Conservation (phyloP, 2,797 vertebrate species). For the Okamejei kenojei region DNA sequence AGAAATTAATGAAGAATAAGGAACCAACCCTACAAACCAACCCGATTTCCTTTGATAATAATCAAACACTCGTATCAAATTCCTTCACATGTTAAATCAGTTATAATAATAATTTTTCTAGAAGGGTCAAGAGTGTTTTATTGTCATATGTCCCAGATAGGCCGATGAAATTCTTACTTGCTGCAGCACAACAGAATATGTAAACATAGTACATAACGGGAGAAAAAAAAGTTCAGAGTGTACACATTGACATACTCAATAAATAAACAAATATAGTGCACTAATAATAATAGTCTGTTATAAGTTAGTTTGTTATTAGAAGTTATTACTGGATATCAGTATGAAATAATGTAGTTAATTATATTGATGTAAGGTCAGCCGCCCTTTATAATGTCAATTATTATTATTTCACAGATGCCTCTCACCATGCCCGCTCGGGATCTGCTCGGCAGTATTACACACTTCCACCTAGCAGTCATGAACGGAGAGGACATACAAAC, state of each 20-base stretch:
- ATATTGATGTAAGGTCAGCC: not conserved
- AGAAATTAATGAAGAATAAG: not conserved
- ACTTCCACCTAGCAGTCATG: constrained; percentile 67
- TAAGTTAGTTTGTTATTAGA: too few relatives aligned
- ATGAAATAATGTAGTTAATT: not conserved
- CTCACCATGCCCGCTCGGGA: constrained; percentile 74
- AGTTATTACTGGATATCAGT: not conserved
- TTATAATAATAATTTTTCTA: not conserved
- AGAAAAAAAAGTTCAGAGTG: too few relatives aligned
- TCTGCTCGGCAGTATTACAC: constrained; percentile 80
- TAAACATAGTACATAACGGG: too few relatives aligned
- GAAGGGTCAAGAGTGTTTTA: not conserved
- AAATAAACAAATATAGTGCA: too few relatives aligned
- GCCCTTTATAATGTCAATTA: not conserved
- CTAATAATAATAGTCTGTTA: too few relatives aligned
- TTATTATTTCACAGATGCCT: constrained; percentile 61
- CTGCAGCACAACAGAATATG: too few relatives aligned
- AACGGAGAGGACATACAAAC: constrained; percentile 66
- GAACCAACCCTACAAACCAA: too few relatives aligned
- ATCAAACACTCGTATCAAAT: not conserved
- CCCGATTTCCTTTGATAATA: not conserved
- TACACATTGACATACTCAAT: too few relatives aligned
- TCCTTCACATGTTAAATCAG: not conserved
- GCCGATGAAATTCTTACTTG: too few relatives aligned
- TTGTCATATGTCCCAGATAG: too few relatives aligned